phyloP scores from a whole-genome alignment of 2,888 invertebrate species.

The Acronicta alni region DNA sequence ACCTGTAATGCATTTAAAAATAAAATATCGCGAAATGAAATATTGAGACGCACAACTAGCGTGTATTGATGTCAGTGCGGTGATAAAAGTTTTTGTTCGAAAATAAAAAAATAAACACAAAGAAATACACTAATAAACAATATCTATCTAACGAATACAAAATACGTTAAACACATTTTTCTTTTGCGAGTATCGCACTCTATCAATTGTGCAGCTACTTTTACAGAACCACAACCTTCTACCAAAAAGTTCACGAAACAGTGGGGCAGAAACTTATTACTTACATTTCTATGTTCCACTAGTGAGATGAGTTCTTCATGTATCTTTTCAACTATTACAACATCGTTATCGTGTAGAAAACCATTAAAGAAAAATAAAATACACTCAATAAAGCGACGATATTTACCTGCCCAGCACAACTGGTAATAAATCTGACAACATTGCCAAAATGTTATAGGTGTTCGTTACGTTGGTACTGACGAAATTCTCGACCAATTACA shows the following conservation, averaged over 20 bases:
- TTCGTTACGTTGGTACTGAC: constrained; percentile 79
- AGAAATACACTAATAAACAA: constrained; percentile 43
- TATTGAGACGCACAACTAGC: constrained; percentile 65
- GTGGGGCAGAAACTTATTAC: constrained; percentile 69
- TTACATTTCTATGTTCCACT: constrained; percentile 70
- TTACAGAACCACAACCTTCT: constrained; percentile 86
- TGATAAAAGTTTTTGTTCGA: constrained; percentile 57
- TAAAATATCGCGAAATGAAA: constrained; percentile 80
- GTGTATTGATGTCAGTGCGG: constrained; percentile 50
- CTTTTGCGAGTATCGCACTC: constrained; percentile 82
- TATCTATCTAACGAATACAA: constrained; percentile 40
- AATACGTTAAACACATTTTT: constrained; percentile 72
- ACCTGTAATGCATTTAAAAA: constrained; percentile 84
- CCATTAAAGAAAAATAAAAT: constrained; percentile 84
- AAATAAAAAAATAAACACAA: constrained; percentile 36
- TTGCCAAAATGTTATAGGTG: constrained; percentile 75
- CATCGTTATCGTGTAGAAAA: constrained; percentile 73
- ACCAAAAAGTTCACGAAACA: constrained; percentile 85
- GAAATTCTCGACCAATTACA: constrained; percentile 77
- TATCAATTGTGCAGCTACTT: constrained; percentile 87
- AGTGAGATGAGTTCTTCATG: constrained; percentile 62
- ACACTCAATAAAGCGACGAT: constrained; percentile 78
- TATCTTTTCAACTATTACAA: constrained; percentile 70
- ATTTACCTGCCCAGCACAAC: constrained; percentile 86
- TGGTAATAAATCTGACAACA: constrained; percentile 87